These are phyloP conservation scores for Lepidonotus clava DNA, from an alignment of 2,888 invertebrate species.

Conservation along the genomic window DNA sequence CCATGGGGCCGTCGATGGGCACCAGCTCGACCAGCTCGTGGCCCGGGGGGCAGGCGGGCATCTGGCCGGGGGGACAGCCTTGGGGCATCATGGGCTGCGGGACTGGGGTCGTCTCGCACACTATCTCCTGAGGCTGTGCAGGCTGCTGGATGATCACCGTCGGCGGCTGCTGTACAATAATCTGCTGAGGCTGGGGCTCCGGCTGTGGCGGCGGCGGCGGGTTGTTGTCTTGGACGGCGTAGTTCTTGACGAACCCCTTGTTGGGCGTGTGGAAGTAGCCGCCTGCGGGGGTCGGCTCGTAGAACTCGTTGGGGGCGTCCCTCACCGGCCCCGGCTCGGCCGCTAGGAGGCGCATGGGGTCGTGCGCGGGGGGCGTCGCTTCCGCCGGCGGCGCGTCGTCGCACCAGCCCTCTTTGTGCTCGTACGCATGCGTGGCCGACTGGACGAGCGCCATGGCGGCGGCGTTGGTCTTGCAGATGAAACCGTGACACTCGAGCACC, in stretches of 20 bases:
- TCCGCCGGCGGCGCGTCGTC: conserved; percentile 60
- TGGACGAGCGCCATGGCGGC: conserved; percentile 98
- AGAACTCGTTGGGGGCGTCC: conserved; percentile 72
- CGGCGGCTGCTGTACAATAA: neutral
- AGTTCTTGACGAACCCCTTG: conserved; percentile 72
- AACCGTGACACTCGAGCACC: conserved; percentile 79
- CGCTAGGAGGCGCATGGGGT: conserved; percentile 58
- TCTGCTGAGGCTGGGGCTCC: neutral
- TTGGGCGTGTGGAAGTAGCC: conserved; percentile 76
- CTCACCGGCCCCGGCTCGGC: conserved; percentile 61
- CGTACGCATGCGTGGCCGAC: conserved; percentile 98
- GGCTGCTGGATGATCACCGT: neutral
- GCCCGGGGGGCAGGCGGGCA: conserved; percentile 46
- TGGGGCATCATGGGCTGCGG: conserved; percentile 39
- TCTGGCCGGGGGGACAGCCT: conserved; percentile 58
- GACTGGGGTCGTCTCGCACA: neutral
- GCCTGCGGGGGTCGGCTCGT: conserved; percentile 71
- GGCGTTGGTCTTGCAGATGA: conserved; percentile 86
- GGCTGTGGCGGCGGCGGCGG: neutral
- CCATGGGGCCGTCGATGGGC: conserved; percentile 24
- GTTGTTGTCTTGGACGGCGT: conserved; percentile 67
- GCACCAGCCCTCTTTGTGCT: conserved; percentile 66
- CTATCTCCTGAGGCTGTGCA: neutral
- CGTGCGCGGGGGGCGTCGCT: conserved; percentile 52
- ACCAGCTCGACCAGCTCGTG: conserved; percentile 51